These are phyloP conservation scores for Limanda limanda DNA, from an alignment of 2,113 vertebrate species.

Conservation along the genomic window DNA sequence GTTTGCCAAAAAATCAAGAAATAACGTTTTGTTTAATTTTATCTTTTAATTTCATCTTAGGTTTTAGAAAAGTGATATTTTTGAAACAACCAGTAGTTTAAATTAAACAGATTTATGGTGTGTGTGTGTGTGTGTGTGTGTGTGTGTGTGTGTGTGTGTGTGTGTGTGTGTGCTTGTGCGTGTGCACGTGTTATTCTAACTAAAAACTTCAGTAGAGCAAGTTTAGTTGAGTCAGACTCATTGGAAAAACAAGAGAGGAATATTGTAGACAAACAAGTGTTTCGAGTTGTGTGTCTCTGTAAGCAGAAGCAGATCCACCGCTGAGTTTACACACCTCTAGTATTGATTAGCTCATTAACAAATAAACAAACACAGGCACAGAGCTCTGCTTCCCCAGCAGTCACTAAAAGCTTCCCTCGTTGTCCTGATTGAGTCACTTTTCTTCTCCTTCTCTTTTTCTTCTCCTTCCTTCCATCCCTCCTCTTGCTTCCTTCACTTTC, in stretches of 20 bases:
- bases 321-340: slow-evolving; percentile 39
- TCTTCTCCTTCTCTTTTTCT: neutral
- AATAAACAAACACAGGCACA: slow-evolving; percentile 30
- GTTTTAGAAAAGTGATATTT: too few relatives aligned
- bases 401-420: slow-evolving; percentile 23
- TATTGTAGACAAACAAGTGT: slow-evolving; percentile 30
- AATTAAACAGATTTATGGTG: too few relatives aligned
- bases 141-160: too few relatives aligned
- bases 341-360: slow-evolving; percentile 71
- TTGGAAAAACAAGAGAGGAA: slow-evolving; percentile 4
- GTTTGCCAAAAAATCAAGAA: neutral
- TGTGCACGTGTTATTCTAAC: too few relatives aligned
- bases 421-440: slow-evolving; percentile 17
- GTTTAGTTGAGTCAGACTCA: slow-evolving; percentile 5
- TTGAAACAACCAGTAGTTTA: too few relatives aligned
- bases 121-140: too few relatives aligned
- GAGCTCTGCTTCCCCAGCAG: slow-evolving; percentile 8
- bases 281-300: slow-evolving; percentile 33
- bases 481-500: slow-evolving; percentile 15
- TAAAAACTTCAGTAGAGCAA: slow-evolving; percentile 19
- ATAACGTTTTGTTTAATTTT: neutral
- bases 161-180: too few relatives aligned
- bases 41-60: neutral
- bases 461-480: neutral
- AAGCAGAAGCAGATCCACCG: slow-evolving; percentile 42